These are phyloP conservation scores for Eupeodes luniger DNA, from an alignment of 2,888 invertebrate species.

Conservation along the genomic window DNA sequence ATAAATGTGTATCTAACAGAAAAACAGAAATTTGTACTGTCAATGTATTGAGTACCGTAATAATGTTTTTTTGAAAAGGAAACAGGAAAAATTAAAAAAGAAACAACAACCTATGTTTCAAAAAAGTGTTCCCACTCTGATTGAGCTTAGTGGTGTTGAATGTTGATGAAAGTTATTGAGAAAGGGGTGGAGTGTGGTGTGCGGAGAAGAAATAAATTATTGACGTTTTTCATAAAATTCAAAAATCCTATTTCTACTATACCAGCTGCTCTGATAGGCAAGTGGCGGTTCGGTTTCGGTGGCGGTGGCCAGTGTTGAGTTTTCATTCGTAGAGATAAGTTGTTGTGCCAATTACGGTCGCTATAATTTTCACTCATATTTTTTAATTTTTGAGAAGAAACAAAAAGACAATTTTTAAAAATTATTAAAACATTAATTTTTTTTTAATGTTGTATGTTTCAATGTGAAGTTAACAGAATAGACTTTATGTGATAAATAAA, in stretches of 20 bases:
- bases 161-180: not conserved
- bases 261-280: too few species aligned
- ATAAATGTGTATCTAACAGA: not conserved
- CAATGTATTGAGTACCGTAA: slow-evolving; percentile 28
- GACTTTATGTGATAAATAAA: not conserved
- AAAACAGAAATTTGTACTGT: not conserved
- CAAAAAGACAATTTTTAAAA: not conserved
- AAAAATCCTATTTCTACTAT: slow-evolving; percentile 12
- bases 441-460: not conserved
- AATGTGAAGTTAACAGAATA: not conserved
- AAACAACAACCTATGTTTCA: slow-evolving; percentile 27
- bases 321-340: slow-evolving; percentile 50
- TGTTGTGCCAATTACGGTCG: slow-evolving; percentile 3
- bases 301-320: slow-evolving; percentile 58
- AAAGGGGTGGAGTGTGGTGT: slow-evolving; percentile 6
- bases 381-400: not conserved
- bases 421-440: not conserved
- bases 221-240: slow-evolving; percentile 46
- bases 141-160: not conserved
- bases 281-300: too few species aligned
- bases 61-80: slow-evolving; percentile 38
- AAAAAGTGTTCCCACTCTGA: slow-evolving; percentile 67
- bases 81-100: slow-evolving; percentile 11
- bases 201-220: slow-evolving; percentile 12
- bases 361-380: slow-evolving; percentile 8